phyloP scores from a whole-genome alignment of 2,797 vertebrate species.

The Acanthis flammea region DNA sequence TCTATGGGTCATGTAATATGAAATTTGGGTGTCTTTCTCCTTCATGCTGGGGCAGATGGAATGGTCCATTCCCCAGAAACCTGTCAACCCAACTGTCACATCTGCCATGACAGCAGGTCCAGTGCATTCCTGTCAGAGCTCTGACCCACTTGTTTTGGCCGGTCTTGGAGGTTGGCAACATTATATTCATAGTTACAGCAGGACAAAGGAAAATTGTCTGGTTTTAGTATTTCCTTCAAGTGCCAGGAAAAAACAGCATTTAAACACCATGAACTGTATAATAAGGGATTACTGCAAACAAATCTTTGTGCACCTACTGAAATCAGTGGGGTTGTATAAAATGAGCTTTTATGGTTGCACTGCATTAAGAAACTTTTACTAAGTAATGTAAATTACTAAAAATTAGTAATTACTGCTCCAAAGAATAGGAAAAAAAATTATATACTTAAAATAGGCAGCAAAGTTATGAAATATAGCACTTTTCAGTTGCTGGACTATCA shows the following conservation, averaged over 20 bases:
- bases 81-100: not conserved
- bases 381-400: not conserved
- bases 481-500: not conserved
- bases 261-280: not conserved
- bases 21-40: not conserved
- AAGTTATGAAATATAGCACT: not conserved
- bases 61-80: not conserved
- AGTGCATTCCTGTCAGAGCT: not conserved
- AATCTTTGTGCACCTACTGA: not conserved
- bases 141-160: not conserved
- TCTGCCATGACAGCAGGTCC: not conserved
- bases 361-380: not conserved
- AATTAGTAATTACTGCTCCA: not conserved
- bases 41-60: not conserved
- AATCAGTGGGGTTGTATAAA: not conserved
- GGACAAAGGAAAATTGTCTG: not conserved
- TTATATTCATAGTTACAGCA: not conserved
- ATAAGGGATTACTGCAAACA: not conserved
- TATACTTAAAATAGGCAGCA: not conserved
- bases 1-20: fast-evolving
- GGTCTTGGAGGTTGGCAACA: not conserved
- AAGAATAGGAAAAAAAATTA: not conserved
- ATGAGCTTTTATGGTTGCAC: not conserved
- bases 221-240: not conserved
- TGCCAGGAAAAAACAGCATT: not conserved